Evolutionary conservation across 2,888 invertebrate genomes (phyloP), one percentile per base, ranked within the genome.

Genomic region (Acrobasis repandana): DNA sequence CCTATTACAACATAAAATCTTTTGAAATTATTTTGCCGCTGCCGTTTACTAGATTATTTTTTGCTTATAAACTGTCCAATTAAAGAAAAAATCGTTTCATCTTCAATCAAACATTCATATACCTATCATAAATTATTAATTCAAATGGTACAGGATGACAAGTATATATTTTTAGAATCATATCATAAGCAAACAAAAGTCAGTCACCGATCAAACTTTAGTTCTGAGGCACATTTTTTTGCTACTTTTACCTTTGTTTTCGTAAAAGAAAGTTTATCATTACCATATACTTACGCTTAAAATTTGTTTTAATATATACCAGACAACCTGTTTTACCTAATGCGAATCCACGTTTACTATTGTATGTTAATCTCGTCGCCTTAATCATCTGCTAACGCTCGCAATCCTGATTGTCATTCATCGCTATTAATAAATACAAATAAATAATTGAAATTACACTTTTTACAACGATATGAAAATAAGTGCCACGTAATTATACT

Each of bases 321-420:
- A 28, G 28, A 6, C 28, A 28, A 28, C 28, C 28, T 56, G 47
- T 46, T 54, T 38, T 57, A 57, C 57, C 34, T 57, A 57, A 48
- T 57, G 57, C 48, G 57, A 57, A 57, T 57, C 28, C 57, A 57
- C 57, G 11, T 57, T 57, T 57, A 57, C 57, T 11, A 48, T n/a
- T 34, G 48, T 16, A 33, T 16, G 15, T 56, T 18, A 1, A 56
- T 14, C 6, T 36, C n/a, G 6, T 43, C 11, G 0, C 11, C 20
- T 46, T 20, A 20, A 18, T 28, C 9, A 15, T 48, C 47, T 57
- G 48, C 16, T 34, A 11, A 9, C 34, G 18, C 8, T 34, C 48
- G 48, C 6, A 57, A 47, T 57, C 14, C 46, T 56, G 47, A 56
- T 15, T 33, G 33, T 15, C 9, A 33, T 46, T n/a, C 15, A 56